Conservation (phyloP, 2,797 vertebrate genomes). For the Pseudopleuronectes americanus region DNA sequence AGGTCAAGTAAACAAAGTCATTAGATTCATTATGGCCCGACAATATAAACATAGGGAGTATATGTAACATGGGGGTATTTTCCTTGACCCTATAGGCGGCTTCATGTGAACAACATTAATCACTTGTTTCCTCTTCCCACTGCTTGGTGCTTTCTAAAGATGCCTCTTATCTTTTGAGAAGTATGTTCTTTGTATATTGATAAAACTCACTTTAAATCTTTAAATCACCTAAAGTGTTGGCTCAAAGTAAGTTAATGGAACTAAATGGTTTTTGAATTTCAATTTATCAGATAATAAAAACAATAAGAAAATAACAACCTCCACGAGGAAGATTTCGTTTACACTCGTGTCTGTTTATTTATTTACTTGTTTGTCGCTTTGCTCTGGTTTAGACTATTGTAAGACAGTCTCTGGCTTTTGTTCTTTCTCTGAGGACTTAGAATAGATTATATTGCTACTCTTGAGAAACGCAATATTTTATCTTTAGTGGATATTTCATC, state of each 20-base stretch:
- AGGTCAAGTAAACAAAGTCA: constrained; percentile 27
- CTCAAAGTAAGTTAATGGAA: neutral
- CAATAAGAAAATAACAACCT: too few relatives aligned
- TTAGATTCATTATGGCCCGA: neutral
- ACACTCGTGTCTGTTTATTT: too few relatives aligned
- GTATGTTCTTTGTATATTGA: neutral
- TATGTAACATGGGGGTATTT: neutral
- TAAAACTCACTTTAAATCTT: neutral
- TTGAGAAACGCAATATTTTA: too few relatives aligned
- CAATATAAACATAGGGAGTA: constrained; percentile 5
- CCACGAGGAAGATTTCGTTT: too few relatives aligned
- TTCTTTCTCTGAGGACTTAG: too few relatives aligned
- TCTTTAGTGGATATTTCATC: too few relatives aligned
- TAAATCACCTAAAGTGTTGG: too few relatives aligned
- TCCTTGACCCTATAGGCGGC: neutral
- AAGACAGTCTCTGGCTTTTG: too few relatives aligned
- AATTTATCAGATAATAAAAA: too few relatives aligned
- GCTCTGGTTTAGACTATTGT: too few relatives aligned
- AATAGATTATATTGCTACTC: too few relatives aligned
- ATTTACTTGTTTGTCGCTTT: too few relatives aligned
- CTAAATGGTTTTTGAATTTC: neutral
- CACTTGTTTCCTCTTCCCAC: neutral
- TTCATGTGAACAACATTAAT: constrained; percentile 4
- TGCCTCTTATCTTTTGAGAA: neutral
- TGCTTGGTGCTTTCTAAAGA: neutral